Conservation (phyloP, 1,140 invertebrate genomes). For the Drosophila pachea region DNA sequence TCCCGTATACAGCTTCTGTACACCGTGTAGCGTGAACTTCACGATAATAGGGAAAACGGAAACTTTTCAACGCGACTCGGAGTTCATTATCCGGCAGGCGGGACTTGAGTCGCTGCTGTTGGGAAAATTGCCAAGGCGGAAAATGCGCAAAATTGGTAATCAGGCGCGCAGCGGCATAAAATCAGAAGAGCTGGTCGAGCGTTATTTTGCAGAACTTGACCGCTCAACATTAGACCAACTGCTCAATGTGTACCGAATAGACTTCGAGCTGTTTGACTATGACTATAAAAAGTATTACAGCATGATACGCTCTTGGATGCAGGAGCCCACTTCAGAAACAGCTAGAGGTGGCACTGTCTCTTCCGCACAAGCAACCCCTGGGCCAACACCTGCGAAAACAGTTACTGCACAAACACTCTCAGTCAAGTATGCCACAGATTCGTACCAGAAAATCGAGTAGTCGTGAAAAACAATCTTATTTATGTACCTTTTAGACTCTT, state of each 20-base stretch:
- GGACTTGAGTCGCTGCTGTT: conserved; percentile 81
- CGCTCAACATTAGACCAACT: conserved; percentile 82
- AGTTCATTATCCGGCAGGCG: conserved; percentile 83
- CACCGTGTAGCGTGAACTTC: conserved; percentile 86
- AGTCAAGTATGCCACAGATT: too few species aligned
- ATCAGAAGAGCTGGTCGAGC: conserved; percentile 80
- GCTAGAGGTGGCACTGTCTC: neutral
- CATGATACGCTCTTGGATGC: conserved; percentile 78
- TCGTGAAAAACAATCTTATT: conserved; percentile 63
- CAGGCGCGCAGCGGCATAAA: conserved; percentile 79
- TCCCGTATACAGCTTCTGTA: conserved; percentile 86
- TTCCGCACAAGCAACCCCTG: neutral
- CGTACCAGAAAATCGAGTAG: too few species aligned
- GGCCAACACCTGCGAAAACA: neutral
- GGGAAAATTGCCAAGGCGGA: conserved; percentile 80
- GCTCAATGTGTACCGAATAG: conserved; percentile 85
- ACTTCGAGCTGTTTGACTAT: conserved; percentile 87
- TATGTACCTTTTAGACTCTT: conserved; percentile 65
- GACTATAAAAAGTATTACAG: conserved; percentile 81
- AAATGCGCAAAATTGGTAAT: conserved; percentile 81
- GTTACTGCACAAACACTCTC: neutral
- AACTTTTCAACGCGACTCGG: conserved; percentile 84
- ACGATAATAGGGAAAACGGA: conserved; percentile 84
- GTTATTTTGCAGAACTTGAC: conserved; percentile 84
- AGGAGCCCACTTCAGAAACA: conserved; percentile 46